Evolutionary conservation across 2,113 vertebrate genomes (phyloP), one percentile per base, ranked within the genome.

Genomic region (Eurypyga helias): DNA sequence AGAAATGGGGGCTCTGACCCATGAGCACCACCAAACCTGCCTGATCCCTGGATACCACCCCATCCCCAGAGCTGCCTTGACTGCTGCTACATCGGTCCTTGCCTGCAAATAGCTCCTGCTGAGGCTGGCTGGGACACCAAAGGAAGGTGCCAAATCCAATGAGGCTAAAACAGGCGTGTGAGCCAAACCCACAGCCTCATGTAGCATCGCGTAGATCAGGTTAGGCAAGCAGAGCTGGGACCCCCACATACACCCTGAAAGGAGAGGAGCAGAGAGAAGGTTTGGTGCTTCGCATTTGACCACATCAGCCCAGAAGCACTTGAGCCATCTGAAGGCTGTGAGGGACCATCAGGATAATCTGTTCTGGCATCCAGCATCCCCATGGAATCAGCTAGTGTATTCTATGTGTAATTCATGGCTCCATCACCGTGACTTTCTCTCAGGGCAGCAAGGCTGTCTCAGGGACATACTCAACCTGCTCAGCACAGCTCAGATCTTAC

Each of bases 141-240:
- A 61, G 66, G 41, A 65, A 28, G 16, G 13, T n/a, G 9, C 25
- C 36, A 77, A 9, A 36, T 26, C 20, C 14, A 9, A 7, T 5
- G 7, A 57, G 45, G 8, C 24, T 31, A 41, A 10, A 31, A 13
- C 23, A 67, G 88, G 8, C n/a, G 54, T 4, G 0, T 0, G 1
- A 90, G 65, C 29, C 48, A 64, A 83, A 66, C 11, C 4, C 52
- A n/a, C 17, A 4, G 21, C 33, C 38, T 52, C 5, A 0, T 0
- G 17, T 10, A 64, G 48, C 28, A 54, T 34, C 8, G 1, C 20
- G 64, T 9, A 55, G 67, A 91, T 3, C 19, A 13, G 13, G 55
- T 80, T 80, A 57, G 31, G 31, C 18, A 58, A 58, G 29, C 36
- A 70, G 69, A 70, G 38, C n/a, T 64, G 78, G 57, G 36, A 31